Conservation (phyloP, 2,113 vertebrate genomes). For the Galbula dea region DNA sequence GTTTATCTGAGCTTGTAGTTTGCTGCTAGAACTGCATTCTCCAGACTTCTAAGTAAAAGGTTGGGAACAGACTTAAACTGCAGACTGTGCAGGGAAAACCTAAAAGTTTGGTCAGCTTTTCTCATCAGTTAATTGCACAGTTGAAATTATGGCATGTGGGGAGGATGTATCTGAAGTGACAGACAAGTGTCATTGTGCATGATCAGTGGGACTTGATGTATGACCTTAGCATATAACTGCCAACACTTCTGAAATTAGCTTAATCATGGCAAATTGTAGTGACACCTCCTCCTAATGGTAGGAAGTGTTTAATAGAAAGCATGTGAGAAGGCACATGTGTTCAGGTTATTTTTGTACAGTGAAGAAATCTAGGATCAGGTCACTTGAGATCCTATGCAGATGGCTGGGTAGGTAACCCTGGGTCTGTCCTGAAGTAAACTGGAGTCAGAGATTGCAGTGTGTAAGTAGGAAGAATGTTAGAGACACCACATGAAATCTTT, state of each 20-base stretch:
- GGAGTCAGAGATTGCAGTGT: neutral
- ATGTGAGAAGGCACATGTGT: neutral
- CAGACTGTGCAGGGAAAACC: neutral
- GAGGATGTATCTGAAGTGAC: neutral
- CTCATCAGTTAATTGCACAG: neutral
- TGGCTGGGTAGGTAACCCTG: neutral
- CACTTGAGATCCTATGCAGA: neutral
- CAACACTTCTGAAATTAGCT: neutral
- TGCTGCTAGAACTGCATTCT: neutral
- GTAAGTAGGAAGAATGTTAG: neutral
- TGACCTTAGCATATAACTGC: neutral
- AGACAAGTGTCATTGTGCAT: neutral
- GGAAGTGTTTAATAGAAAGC: neutral
- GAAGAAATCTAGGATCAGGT: neutral
- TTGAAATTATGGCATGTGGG: rapidly evolving
- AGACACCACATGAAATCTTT: neutral
- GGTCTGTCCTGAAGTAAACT: neutral
- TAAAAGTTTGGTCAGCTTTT: neutral
- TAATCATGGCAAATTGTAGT: neutral
- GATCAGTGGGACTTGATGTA: neutral
- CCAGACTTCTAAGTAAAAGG: neutral
- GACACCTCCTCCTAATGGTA: neutral
- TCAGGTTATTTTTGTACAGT: neutral
- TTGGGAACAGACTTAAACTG: neutral
- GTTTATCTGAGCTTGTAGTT: neutral